Base-by-base conservation (phyloP, 2,797 vertebrate species). In the Odontamblyopus rebecca region DNA sequence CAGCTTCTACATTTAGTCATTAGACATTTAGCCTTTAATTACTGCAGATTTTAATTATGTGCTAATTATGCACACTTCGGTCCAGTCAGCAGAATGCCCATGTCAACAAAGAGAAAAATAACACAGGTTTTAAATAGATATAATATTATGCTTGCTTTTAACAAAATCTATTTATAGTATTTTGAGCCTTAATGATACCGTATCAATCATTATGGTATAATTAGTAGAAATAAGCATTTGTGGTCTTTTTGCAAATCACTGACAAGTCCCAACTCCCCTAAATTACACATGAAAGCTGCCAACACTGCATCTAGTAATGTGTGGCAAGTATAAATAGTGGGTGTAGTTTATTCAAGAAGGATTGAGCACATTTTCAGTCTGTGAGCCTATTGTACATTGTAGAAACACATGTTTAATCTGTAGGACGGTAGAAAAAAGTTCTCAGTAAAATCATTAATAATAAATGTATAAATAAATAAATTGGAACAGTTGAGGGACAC, bases 31-130 rank as follows among this genome's bases (percentile, higher is more conserved):
- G 72, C 78, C 75, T 77, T 80, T 87, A 86, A 87, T 87, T 76
- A 71, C 61, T 8, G 51, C 65, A 75, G 61, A 56, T 76, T 85
- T 30, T 85, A 89, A 88, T 91, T 85, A 85, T 76, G 61, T 50
- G 71, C 80, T 83, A 84, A 89, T 90, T 89, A 89, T 88, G 80
- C 71, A 84, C 82, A 82, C 61, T 76, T 76, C 69, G 74, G 87
- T 81, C 54, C 74, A 73, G 86, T 91, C 85, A 91, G 90, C 91
- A 87, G 75, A 90, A 88, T 84, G 59, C 70, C 74, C 74, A 62
- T 18, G 66, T 87, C 82, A 86, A 87, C 88, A 91, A 89, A 83
- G 76, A 71, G 66, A 15, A 48, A 48, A 48, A 48, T 44, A 44
- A 48, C 44, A 48, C 6, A 3, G 13, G 44, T 48, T 48, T 48